Conservation (phyloP, 2,888 invertebrate genomes). For the Eugnorisma glareosa region DNA sequence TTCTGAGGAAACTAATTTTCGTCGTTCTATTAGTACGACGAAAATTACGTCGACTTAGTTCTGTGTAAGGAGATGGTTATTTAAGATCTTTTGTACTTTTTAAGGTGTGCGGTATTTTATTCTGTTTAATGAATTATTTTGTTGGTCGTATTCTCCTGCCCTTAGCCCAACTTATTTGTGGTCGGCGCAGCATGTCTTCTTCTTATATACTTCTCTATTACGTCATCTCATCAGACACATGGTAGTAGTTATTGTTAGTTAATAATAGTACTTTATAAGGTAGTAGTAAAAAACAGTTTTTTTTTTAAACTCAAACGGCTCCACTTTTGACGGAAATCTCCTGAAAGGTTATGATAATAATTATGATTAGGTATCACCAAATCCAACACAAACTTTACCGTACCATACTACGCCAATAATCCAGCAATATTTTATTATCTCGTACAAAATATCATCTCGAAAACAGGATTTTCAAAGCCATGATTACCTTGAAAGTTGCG, state of each 20-base stretch:
- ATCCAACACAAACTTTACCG: neutral
- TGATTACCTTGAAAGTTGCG: slow-evolving; percentile 34
- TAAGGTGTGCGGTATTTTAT: neutral
- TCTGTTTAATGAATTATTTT: neutral
- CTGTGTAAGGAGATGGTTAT: slow-evolving; percentile 3
- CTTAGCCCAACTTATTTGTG: too few species aligned
- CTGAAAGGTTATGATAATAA: neutral
- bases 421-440: neutral
- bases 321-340: neutral
- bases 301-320: neutral
- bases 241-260: too few species aligned
- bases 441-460: slow-evolving; percentile 14
- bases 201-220: neutral
- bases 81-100: slow-evolving; percentile 6
- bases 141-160: too few species aligned
- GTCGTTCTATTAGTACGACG: slow-evolving; percentile 55
- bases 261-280: too few species aligned
- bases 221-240: neutral
- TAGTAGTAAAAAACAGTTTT: neutral
- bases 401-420: neutral
- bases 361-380: neutral
- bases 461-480: slow-evolving; percentile 12
- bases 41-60: slow-evolving; percentile 45
- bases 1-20: slow-evolving; percentile 52
- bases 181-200: too few species aligned